Percentiles rank a stretch among this genome's conserved stretches.
Conservation (phyloP, 2,797 vertebrate species). For the Pangasius krempfi region DNA sequence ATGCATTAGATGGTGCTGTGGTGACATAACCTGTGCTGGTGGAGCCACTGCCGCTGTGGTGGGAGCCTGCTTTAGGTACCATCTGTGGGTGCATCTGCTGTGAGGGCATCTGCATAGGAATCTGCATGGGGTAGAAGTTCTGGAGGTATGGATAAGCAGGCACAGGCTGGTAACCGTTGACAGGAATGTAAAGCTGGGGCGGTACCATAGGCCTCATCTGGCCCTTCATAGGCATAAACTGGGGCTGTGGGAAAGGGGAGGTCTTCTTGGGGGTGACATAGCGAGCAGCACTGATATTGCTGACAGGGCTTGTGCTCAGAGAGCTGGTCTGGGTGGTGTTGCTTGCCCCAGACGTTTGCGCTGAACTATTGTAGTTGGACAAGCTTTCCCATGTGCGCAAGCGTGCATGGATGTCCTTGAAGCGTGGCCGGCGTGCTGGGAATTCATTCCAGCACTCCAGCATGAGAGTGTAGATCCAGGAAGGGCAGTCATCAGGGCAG, state of each 20-base stretch:
- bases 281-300: slow-evolving; percentile 86
- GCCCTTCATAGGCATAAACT: slow-evolving; percentile 91
- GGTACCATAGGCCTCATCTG: slow-evolving; percentile 89
- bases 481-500: slow-evolving; percentile 92
- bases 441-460: slow-evolving; percentile 95
- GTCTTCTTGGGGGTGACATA: slow-evolving; percentile 90
- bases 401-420: slow-evolving; percentile 92
- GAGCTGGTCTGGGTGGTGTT: slow-evolving; percentile 96
- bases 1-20: slow-evolving; percentile 87
- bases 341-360: slow-evolving; percentile 91
- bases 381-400: slow-evolving; percentile 92
- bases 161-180: slow-evolving; percentile 95
- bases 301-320: slow-evolving; percentile 93
- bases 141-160: slow-evolving; percentile 91
- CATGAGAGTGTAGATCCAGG: slow-evolving; percentile 94
- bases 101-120: slow-evolving; percentile 89
- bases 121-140: slow-evolving; percentile 96
- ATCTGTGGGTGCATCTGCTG: slow-evolving; percentile 87
- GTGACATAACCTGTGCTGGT: slow-evolving; percentile 96
- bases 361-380: slow-evolving; percentile 90
- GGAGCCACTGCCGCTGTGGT: slow-evolving; percentile 94
- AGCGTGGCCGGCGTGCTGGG: slow-evolving; percentile 88
- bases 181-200: slow-evolving; percentile 93
- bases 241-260: slow-evolving; percentile 86
- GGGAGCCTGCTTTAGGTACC: slow-evolving; percentile 87